Percentiles rank a stretch among this genome's conserved stretches.
Conservation (phyloP, 2,888 invertebrate species). For the Desoria tigrina region DNA sequence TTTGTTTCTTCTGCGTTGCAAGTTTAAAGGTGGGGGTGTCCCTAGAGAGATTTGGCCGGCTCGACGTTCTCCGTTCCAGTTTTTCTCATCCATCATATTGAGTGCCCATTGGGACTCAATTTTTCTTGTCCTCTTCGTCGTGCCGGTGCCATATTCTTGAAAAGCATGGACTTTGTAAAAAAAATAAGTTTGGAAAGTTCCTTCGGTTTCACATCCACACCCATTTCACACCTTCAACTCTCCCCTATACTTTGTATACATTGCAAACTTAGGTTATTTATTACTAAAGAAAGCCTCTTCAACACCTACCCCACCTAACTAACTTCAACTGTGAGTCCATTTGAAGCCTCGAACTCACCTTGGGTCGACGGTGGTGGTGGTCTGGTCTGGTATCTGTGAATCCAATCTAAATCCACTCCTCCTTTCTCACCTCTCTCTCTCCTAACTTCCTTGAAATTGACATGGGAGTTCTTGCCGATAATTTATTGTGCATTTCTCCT, state of each 20-base stretch:
- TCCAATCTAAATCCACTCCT: slow-evolving; percentile 8
- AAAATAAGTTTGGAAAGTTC: no score
- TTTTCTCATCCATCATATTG: slow-evolving; percentile 20
- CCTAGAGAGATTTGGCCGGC: neutral
- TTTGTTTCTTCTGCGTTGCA: neutral
- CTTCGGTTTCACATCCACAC: slow-evolving; percentile 21
- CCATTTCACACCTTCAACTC: slow-evolving; percentile 24
- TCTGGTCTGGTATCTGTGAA: slow-evolving; percentile 1
- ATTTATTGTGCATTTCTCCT: no score
- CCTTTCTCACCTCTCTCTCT: neutral
- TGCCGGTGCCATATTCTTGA: neutral
- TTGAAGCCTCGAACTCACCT: neutral
- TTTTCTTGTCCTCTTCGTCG: slow-evolving; percentile 18
- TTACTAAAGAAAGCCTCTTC: neutral
- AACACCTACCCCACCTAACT: slow-evolving; percentile 1
- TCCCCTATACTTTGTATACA: slow-evolving; percentile 16
- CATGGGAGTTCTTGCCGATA: no score
- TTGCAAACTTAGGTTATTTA: slow-evolving; percentile 16
- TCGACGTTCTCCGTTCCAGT: slow-evolving; percentile 17
- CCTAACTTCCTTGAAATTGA: no score
- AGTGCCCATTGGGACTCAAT: slow-evolving; percentile 25
- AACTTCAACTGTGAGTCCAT: neutral
- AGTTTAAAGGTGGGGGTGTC: neutral
- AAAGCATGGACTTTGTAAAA: no score
- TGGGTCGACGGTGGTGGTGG: no score